These are phyloP conservation scores for Bagarius yarrelli DNA, from an alignment of 2,113 vertebrate species.

Conservation along the genomic window DNA sequence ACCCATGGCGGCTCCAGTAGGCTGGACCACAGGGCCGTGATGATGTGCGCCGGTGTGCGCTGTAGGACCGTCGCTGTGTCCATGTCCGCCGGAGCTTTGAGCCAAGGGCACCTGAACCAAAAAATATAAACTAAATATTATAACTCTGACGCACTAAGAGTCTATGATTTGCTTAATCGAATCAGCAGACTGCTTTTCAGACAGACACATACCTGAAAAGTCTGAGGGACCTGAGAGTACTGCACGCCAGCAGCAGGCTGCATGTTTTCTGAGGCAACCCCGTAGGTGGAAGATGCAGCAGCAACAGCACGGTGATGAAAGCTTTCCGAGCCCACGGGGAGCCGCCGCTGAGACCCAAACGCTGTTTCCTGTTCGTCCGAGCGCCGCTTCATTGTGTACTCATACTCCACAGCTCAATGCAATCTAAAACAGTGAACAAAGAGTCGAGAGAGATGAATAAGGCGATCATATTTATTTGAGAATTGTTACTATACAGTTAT, in stretches of 20 bases:
- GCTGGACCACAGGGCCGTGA: conserved; percentile 80
- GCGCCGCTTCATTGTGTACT: conserved; percentile 94
- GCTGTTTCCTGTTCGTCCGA: conserved; percentile 94
- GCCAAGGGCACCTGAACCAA: conserved; percentile 84
- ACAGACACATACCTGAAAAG: conserved; percentile 83
- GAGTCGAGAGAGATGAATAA: background rate
- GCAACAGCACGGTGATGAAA: conserved; percentile 89
- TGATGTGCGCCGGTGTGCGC: conserved; percentile 84
- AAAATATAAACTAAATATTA: conserved; percentile 26
- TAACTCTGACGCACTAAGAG: background rate
- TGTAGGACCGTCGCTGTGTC: conserved; percentile 76
- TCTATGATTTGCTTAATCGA: background rate
- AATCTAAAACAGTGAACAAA: conserved; percentile 28
- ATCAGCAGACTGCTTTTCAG: background rate
- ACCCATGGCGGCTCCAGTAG: conserved; percentile 75
- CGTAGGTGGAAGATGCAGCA: conserved; percentile 83
- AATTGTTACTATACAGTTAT: background rate
- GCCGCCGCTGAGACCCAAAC: conserved; percentile 86
- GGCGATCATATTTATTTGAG: background rate
- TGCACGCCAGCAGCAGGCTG: conserved; percentile 95
- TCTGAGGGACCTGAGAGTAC: conserved; percentile 88
- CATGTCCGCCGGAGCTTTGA: conserved; percentile 88
- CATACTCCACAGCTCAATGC: conserved; percentile 76
- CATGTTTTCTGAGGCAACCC: conserved; percentile 87
- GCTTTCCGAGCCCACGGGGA: conserved; percentile 80